Conservation (phyloP, 2,888 invertebrate species). For the Encarsia formosa region DNA sequence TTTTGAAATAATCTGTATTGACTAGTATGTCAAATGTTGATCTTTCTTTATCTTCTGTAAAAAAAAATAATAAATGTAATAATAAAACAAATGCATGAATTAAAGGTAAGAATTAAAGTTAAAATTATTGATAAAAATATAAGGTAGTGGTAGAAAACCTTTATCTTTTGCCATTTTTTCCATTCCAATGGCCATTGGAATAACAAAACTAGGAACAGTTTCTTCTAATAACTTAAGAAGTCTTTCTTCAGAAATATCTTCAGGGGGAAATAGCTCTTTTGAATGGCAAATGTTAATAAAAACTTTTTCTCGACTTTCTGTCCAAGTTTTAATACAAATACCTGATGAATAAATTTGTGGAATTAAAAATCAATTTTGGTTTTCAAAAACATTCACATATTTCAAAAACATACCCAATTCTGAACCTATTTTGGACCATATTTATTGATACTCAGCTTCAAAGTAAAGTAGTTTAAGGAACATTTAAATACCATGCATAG, state of each 20-base stretch:
- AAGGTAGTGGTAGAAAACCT: slow-evolving; percentile 39
- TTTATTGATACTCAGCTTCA: no score
- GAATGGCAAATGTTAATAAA: slow-evolving; percentile 85
- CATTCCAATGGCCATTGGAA: slow-evolving; percentile 89
- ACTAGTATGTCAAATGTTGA: slow-evolving; percentile 81
- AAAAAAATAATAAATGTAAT: not conserved
- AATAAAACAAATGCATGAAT: not conserved
- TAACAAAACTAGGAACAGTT: slow-evolving; percentile 69
- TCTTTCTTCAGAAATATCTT: slow-evolving; percentile 60
- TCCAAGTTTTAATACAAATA: slow-evolving; percentile 72
- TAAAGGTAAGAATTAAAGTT: not conserved
- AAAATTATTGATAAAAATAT: not conserved
- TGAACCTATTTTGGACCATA: no score
- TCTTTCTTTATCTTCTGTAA: slow-evolving; percentile 62
- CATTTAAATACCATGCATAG: no score
- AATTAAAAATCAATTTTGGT: not conserved
- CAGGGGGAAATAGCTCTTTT: slow-evolving; percentile 69
- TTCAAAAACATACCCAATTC: no score
- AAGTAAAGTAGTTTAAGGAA: no score
- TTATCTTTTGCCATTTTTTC: slow-evolving; percentile 75
- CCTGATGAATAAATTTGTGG: slow-evolving; percentile 53
- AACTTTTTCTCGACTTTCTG: slow-evolving; percentile 63
- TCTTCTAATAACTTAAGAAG: slow-evolving; percentile 52
- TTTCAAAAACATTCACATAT: not conserved
- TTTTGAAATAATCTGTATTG: slow-evolving; percentile 71